Evolutionary conservation across 2,113 vertebrate genomes (phyloP).

Genomic region (Otolemur garnettii): DNA sequence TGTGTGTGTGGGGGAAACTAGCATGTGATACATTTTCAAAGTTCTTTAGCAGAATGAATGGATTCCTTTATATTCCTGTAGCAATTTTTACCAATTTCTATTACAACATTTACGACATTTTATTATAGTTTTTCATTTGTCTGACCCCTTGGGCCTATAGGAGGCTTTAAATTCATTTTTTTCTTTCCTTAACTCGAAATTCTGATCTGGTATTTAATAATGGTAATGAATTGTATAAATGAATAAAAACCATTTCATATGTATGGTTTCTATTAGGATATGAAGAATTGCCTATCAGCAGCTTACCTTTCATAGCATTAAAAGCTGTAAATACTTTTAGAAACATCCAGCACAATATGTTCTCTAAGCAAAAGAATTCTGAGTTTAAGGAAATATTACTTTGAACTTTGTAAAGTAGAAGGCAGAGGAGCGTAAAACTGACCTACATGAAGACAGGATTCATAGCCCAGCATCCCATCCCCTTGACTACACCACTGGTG

Average conservation of each 20-base stretch:
- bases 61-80: neutral
- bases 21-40: neutral
- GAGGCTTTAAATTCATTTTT: constrained; percentile 55
- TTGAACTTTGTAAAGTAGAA: neutral
- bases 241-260: neutral
- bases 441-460: neutral
- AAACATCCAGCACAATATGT: neutral
- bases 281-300: neutral
- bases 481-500: neutral
- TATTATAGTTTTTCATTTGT: constrained; percentile 55
- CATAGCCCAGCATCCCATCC: rapidly evolving
- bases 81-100: constrained; percentile 12
- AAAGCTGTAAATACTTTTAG: neutral
- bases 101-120: constrained; percentile 33
- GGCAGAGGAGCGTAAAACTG: neutral
- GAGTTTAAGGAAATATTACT: neutral
- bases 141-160: neutral
- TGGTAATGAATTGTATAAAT: constrained; percentile 23
- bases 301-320: neutral
- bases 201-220: neutral
- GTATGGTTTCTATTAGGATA: neutral
- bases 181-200: constrained; percentile 13
- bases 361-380: constrained; percentile 30
- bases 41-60: constrained; percentile 36
- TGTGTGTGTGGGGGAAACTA: neutral